Conservation (phyloP, 2,113 vertebrate genomes). For the Myocastor coypus region DNA sequence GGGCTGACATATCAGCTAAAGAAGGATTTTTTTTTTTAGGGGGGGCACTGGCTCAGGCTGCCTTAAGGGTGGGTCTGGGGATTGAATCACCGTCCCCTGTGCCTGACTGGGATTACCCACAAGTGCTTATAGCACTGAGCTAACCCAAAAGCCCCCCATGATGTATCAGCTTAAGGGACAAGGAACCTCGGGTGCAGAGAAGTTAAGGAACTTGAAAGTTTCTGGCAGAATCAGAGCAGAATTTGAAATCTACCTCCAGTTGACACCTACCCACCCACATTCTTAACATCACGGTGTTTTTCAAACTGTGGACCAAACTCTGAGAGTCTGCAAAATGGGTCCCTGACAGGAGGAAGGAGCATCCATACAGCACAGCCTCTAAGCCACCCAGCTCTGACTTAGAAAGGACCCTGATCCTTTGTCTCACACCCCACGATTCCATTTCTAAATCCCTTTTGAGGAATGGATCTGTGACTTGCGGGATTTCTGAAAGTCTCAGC, state of each 20-base stretch:
- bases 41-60: too few species aligned
- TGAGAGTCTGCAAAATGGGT: not conserved
- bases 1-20: not conserved
- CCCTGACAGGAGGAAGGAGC: not conserved
- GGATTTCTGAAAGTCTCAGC: not conserved
- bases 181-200: not conserved
- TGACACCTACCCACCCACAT: not conserved
- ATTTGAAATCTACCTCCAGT: not conserved
- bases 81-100: too few species aligned
- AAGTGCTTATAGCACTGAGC: too few species aligned
- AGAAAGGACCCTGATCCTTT: not conserved
- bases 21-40: not conserved
- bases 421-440: not conserved
- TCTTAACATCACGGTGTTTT: not conserved
- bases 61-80: too few species aligned
- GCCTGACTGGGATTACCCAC: too few species aligned
- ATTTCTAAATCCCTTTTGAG: not conserved
- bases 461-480: not conserved
- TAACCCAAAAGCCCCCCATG: not conserved
- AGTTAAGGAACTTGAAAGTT: slow-evolving; percentile 1
- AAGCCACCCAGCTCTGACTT: not conserved
- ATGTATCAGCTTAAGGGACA: not conserved
- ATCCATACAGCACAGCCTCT: not conserved
- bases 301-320: not conserved
- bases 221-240: not conserved